Base-by-base conservation (phyloP, 2,113 vertebrate genomes). In the Ictidomys tridecemlineatus region DNA sequence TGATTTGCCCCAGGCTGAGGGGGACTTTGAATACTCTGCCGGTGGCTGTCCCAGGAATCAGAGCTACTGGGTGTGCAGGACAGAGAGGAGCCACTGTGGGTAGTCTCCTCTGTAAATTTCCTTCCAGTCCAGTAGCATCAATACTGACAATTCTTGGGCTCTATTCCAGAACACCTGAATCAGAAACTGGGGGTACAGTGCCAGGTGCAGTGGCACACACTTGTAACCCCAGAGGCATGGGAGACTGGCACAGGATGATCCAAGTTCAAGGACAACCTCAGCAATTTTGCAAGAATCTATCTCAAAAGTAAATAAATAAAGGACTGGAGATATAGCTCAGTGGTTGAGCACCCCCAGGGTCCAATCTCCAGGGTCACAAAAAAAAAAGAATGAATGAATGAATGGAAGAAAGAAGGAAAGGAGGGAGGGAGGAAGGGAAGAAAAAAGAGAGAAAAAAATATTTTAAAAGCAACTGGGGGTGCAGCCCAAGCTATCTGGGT, bases 11-110 rank as follows among this genome's bases (percentile, higher is more conserved):
- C 30, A 16, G 63, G 34, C 85, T 63, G 16, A 3, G 6, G 2
- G 1, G 13, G 18, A 37, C 45, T n/a, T 2, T 3, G 30, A n/a
- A 37, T 37, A 73, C 63, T 69, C 61, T n/a, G 61, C 53, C 28
- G 18, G 0, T 10, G 30, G 8, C 30, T 48, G 4, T 24, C 69
- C n/a, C 10, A 22, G 48, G 18, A 61, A 17, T 18, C 6, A 2
- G 22, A 22, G 18, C 11, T 4, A 0, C 20, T 2, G 2, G 5
- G 30, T 34, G 1, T 48, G 42, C 13, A 4, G 2, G 32, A n/a
- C 65, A n/a, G 72, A 56, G 24, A 5, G 17, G 45, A 78, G 1
- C 17, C 16, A 14, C 28, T 30, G 2, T 8, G 32, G 48, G 34
- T 5, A 6, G 24, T 84, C 76, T 53, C 85, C 30, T 5, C 69